Conservation (phyloP, 2,797 vertebrate genomes). For the Manis crassicaudata region DNA sequence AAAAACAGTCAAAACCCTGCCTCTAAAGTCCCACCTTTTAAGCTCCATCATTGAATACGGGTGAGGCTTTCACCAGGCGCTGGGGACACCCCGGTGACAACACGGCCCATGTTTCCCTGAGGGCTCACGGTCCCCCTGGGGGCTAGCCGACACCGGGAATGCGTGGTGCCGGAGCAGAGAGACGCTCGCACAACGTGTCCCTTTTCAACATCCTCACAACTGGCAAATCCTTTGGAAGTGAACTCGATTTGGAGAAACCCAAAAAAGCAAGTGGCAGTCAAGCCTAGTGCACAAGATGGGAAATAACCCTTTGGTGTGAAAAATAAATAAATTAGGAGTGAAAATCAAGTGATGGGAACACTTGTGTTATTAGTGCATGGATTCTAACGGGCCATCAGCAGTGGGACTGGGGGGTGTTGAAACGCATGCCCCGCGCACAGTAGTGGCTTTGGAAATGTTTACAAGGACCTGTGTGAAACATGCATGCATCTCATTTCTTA, state of each 20-base stretch:
- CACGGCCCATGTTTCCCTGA: not conserved
- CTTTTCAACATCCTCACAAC: not conserved
- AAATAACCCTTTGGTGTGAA: not conserved
- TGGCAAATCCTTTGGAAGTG: not conserved
- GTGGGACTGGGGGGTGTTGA: not conserved
- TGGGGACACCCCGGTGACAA: not conserved
- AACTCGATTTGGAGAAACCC: not conserved
- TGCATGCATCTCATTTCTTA: not conserved
- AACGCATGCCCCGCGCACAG: accelerated
- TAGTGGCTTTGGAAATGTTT: not conserved
- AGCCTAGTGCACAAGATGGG: not conserved
- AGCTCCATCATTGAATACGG: accelerated
- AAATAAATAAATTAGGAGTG: not conserved
- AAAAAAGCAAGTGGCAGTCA: not conserved
- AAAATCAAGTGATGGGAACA: not conserved
- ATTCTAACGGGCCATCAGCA: accelerated
- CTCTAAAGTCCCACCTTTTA: accelerated
- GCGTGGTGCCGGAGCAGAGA: accelerated
- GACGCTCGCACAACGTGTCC: not conserved
- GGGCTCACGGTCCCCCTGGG: not conserved
- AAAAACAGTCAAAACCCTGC: not conserved
- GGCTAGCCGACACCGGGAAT: accelerated
- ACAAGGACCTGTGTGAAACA: not conserved
- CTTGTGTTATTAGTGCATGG: not conserved
- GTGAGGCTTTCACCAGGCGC: not conserved